phyloP scores from a whole-genome alignment of 2,113 vertebrate genomes.

The Miniopterus natalensis region DNA sequence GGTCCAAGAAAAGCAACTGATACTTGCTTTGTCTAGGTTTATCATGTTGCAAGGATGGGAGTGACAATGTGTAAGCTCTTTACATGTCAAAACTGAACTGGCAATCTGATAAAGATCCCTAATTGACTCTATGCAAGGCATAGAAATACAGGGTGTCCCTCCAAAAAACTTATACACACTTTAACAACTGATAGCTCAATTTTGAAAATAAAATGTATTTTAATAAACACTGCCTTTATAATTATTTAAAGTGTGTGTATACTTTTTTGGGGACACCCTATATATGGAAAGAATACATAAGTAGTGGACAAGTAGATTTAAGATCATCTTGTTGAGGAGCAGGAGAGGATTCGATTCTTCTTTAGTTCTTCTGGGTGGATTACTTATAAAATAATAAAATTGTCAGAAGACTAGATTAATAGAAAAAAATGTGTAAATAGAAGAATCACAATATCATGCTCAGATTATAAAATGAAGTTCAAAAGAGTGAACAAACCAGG shows the following conservation, averaged over 20 bases:
- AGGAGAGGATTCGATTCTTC: neutral
- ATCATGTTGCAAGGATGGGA: neutral
- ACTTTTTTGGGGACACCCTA: no score
- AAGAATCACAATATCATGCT: neutral
- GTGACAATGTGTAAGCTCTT: neutral
- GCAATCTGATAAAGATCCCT: slow-evolving; percentile 3
- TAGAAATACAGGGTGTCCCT: neutral
- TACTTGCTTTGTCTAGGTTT: neutral
- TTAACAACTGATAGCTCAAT: no score
- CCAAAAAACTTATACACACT: no score
- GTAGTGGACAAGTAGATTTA: neutral
- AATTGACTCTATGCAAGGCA: neutral
- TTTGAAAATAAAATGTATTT: no score
- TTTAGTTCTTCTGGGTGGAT: neutral
- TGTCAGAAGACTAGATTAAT: neutral
- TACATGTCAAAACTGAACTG: neutral
- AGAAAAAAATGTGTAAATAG: neutral
- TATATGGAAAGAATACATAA: neutral
- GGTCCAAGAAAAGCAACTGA: neutral
- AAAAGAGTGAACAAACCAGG: neutral
- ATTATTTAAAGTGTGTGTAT: no score
- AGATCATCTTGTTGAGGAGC: neutral
- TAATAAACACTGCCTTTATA: no score
- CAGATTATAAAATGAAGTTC: neutral
- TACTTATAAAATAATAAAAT: neutral